These are phyloP conservation scores for Andrena cerasifolii DNA, from an alignment of 1,140 invertebrate genomes.

Conservation along the genomic window DNA sequence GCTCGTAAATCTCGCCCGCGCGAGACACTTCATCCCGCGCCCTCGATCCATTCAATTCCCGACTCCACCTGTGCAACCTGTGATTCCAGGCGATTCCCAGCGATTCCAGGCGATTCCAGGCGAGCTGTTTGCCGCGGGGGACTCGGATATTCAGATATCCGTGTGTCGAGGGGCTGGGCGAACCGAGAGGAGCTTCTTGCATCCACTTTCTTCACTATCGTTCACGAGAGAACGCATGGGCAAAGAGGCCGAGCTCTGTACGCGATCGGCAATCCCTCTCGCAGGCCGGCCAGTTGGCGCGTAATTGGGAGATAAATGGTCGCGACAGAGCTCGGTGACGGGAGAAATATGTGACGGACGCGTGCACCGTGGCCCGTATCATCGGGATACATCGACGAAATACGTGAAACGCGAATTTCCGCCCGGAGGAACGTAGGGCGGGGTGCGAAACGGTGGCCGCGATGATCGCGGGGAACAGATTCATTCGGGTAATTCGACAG, in stretches of 20 bases:
- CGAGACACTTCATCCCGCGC: slow-evolving; percentile 52
- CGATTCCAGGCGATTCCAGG: too few relatives aligned
- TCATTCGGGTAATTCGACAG: slow-evolving; percentile 51
- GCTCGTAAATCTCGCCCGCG: slow-evolving; percentile 65
- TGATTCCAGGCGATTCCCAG: too few relatives aligned
- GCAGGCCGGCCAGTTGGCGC: not conserved
- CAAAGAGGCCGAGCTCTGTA: not conserved
- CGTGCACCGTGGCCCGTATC: not conserved
- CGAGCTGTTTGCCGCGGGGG: slow-evolving; percentile 10
- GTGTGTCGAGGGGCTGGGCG: too few relatives aligned
- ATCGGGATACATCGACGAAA: not conserved
- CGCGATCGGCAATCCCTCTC: slow-evolving; percentile 9
- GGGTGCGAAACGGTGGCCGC: too few relatives aligned
- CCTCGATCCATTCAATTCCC: slow-evolving; percentile 36
- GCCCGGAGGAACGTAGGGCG: not conserved
- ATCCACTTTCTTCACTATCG: not conserved
- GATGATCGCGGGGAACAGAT: slow-evolving; percentile 18
- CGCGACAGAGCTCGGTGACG: slow-evolving; percentile 5
- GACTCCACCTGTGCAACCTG: slow-evolving; percentile 31
- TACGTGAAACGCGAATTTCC: slow-evolving; percentile 17
- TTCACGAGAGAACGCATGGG: not conserved
- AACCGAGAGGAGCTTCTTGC: not conserved
- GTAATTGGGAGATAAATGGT: slow-evolving; percentile 26
- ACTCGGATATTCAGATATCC: slow-evolving; percentile 9
- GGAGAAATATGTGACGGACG: slow-evolving; percentile 6